Base-by-base conservation (phyloP, 2,888 invertebrate species). In the Pilophorus perplexus region DNA sequence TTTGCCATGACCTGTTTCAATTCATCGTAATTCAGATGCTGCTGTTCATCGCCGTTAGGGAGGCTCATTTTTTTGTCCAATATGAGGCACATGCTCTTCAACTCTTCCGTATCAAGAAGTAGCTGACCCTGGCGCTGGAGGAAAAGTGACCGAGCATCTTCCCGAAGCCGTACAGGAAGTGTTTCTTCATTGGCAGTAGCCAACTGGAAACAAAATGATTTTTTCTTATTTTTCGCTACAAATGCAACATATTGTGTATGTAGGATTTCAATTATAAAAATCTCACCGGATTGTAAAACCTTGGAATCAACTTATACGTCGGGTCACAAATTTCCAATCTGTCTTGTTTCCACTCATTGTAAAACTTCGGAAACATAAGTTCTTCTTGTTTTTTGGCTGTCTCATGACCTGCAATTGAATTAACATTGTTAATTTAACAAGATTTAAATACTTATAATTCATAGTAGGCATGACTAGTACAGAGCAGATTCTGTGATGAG, bases 141-240 rank as follows among this genome's bases (percentile, higher is more conserved):
- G 75, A 94, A 91, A 69, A 90, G 83, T 1, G 93, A 90, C 74
- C 93, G 82, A 0, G 93, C 89, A 77, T 94, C 94, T 77, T 94
- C 93, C 65, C 93, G 81, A 42, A 94, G 77, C 77, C 92, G 91
- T 74, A 89, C 87, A 1, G 88, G 82, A 2, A 93, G 74, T 4
- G 86, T 80, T 74, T 93, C 91, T 72, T 86, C 87, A 55, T 88
- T 85, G 59, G 84, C 83, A 0, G 40, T 57, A 3, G 46, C 48
- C n/a, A 48, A 23, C 66, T 66, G 33, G 20, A 44, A 25, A 59
- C 16, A 33, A 33, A 33, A 8, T 33, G 33, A 33, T 6, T 12
- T 33, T 12, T 33, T 8, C 33, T 33, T 12, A 33, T 33, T 8
- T 8, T 33, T 33, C 6, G 33, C 33, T 6, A 33, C 6, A 33